Evolutionary conservation across 2,888 invertebrate genomes (phyloP).

Genomic region (Lasioglossum leucozonium): DNA sequence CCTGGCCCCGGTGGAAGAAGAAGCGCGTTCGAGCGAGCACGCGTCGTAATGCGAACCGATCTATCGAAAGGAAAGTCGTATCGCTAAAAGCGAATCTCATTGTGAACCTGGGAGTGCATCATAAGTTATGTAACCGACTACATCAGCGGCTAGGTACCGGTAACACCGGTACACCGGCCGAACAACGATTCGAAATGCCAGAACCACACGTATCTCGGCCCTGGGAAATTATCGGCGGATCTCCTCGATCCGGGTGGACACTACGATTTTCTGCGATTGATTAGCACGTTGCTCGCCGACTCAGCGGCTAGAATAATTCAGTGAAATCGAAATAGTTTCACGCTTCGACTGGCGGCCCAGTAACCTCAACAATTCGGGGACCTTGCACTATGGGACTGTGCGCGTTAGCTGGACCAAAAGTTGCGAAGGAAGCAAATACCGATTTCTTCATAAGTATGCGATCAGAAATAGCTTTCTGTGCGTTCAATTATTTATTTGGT

Average conservation of each 20-base stretch:
- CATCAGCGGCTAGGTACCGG: constrained; percentile 55
- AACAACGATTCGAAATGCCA: constrained; percentile 70
- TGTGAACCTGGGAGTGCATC: constrained; percentile 66
- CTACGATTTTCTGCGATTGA: not conserved
- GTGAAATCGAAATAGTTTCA: too few species aligned
- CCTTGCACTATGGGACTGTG: too few species aligned
- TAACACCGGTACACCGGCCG: constrained; percentile 53
- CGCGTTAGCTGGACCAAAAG: too few species aligned
- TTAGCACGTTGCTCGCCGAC: not conserved
- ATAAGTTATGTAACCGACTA: constrained; percentile 61
- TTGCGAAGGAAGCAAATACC: too few species aligned
- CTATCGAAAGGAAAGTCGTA: constrained; percentile 69
- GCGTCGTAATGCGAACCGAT: constrained; percentile 37
- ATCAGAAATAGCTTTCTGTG: too few species aligned
- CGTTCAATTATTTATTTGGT: too few species aligned
- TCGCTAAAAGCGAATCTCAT: constrained; percentile 70
- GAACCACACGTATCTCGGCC: constrained; percentile 48
- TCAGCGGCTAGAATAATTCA: not conserved
- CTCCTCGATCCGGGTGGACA: constrained; percentile 9
- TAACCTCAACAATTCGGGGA: too few species aligned
- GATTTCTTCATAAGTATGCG: too few species aligned
- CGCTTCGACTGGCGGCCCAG: too few species aligned
- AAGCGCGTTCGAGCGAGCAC: constrained; percentile 8
- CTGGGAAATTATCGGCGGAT: constrained; percentile 63
- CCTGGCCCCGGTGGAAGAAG: not conserved